A percentile compares a stretch with the other conserved stretches of the same genome.
Evolutionary conservation across 2,113 vertebrate genomes (phyloP).

Genomic region (Charadrius vociferus): DNA sequence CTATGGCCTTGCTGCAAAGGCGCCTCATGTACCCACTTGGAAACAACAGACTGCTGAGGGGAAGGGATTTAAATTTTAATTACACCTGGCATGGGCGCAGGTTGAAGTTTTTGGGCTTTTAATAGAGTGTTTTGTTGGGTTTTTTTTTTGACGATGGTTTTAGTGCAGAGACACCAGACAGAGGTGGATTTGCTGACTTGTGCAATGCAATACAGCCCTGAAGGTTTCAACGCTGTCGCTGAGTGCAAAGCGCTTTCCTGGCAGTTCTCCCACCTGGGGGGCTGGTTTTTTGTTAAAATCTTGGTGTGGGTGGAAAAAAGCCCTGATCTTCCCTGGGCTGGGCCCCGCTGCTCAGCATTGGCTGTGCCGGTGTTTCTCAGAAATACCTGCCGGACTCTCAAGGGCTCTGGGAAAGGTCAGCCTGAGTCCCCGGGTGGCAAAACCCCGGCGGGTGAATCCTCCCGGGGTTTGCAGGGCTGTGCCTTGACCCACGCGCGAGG

Average conservation of each 20-base stretch:
- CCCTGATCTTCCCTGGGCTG: not conserved
- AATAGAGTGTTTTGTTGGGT: not conserved
- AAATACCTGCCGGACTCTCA: not conserved
- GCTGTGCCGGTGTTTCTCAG: not conserved
- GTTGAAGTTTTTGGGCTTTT: not conserved
- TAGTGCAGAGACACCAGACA: not conserved
- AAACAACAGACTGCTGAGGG: not conserved
- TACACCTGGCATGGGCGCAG: not conserved
- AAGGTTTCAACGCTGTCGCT: not conserved
- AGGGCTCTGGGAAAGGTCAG: not conserved
- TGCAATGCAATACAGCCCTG: not conserved
- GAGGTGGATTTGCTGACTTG: not conserved
- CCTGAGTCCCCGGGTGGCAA: rapidly evolving
- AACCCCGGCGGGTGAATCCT: not conserved
- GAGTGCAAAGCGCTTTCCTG: not conserved
- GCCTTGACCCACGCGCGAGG: rapidly evolving
- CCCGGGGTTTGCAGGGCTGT: not conserved
- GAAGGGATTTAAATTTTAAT: not conserved
- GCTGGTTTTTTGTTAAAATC: not conserved
- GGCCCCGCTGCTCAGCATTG: not conserved
- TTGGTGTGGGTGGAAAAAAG: not conserved
- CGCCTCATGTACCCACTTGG: not conserved
- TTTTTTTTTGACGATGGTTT: not conserved
- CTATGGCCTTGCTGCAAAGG: not conserved
- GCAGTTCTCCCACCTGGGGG: not conserved